These are phyloP conservation scores for Scaeva pyrastri DNA, from an alignment of 2,888 invertebrate genomes.

Conservation along the genomic window DNA sequence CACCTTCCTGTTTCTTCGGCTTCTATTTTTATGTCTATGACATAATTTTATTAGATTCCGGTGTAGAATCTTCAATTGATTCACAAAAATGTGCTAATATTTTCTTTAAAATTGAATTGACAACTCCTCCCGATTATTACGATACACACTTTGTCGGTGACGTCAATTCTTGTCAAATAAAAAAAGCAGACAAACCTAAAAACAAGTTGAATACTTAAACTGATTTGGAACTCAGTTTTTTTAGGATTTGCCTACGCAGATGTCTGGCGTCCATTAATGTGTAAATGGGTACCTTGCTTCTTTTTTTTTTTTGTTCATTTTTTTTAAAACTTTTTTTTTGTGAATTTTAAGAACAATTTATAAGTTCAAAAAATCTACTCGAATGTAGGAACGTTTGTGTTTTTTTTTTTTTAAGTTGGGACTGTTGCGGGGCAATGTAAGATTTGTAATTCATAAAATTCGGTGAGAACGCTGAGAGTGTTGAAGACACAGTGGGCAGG, in stretches of 20 bases:
- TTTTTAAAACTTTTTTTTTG: conserved; percentile 13
- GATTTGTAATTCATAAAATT: too few species aligned
- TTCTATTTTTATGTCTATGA: background rate
- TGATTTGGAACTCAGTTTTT: background rate
- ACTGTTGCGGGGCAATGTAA: too few species aligned
- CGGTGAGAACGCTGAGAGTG: background rate
- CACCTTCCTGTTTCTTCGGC: background rate
- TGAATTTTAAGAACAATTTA: conserved; percentile 11
- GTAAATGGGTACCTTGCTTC: background rate
- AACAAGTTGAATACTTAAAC: background rate
- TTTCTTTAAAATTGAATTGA: background rate
- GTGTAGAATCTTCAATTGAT: background rate
- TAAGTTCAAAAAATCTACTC: too few species aligned
- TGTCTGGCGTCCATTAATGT: background rate
- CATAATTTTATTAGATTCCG: background rate
- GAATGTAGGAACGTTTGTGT: too few species aligned
- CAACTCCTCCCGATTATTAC: too few species aligned
- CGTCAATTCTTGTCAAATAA: conserved; percentile 1
- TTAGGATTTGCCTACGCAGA: too few species aligned
- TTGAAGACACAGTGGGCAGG: background rate
- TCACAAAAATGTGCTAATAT: background rate
- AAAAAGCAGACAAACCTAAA: background rate
- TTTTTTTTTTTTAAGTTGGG: too few species aligned
- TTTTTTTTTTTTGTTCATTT: background rate
- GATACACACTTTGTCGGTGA: background rate